phyloP scores from a whole-genome alignment of 2,797 vertebrate genomes.

The Aeoliscus strigatus region DNA sequence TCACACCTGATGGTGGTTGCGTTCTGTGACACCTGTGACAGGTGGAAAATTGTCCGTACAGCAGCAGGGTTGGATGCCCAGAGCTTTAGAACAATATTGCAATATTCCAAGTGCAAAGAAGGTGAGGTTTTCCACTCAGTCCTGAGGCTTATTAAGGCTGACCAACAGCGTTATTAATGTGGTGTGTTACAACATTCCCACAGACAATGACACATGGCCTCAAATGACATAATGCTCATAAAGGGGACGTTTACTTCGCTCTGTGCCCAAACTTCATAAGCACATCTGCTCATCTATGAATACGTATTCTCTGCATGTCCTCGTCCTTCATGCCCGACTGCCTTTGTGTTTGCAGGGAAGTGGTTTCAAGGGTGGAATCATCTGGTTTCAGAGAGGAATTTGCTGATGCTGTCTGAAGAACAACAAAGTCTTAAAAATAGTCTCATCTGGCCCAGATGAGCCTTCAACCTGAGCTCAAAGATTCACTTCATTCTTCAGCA shows the following conservation, averaged over 20 bases:
- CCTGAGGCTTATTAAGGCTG: slow-evolving; percentile 46
- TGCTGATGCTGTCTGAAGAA: too few species aligned
- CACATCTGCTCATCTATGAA: neutral
- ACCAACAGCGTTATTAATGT: slow-evolving; percentile 49
- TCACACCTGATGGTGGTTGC: too few species aligned
- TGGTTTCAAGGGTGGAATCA: slow-evolving; percentile 30
- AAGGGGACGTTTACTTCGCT: slow-evolving; percentile 28
- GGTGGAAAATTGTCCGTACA: slow-evolving; percentile 49
- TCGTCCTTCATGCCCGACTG: slow-evolving; percentile 24
- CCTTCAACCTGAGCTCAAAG: slow-evolving; percentile 7
- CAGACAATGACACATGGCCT: slow-evolving; percentile 54
- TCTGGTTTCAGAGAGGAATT: slow-evolving; percentile 16
- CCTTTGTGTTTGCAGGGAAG: slow-evolving; percentile 26
- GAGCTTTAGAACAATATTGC: slow-evolving; percentile 63
- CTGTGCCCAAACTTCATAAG: slow-evolving; percentile 3
- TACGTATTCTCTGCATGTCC: slow-evolving; percentile 22
- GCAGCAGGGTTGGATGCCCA: slow-evolving; percentile 51
- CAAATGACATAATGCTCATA: slow-evolving; percentile 35
- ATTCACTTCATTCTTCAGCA: slow-evolving; percentile 8
- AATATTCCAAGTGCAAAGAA: too few species aligned
- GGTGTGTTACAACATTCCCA: slow-evolving; percentile 60
- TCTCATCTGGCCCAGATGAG: too few species aligned
- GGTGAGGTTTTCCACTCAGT: slow-evolving; percentile 45
- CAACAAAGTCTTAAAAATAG: too few species aligned
- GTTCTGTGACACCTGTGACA: slow-evolving; percentile 60